These are phyloP conservation scores for Nasonia vitripennis DNA, from an alignment of 1,140 invertebrate species.

Conservation along the genomic window DNA sequence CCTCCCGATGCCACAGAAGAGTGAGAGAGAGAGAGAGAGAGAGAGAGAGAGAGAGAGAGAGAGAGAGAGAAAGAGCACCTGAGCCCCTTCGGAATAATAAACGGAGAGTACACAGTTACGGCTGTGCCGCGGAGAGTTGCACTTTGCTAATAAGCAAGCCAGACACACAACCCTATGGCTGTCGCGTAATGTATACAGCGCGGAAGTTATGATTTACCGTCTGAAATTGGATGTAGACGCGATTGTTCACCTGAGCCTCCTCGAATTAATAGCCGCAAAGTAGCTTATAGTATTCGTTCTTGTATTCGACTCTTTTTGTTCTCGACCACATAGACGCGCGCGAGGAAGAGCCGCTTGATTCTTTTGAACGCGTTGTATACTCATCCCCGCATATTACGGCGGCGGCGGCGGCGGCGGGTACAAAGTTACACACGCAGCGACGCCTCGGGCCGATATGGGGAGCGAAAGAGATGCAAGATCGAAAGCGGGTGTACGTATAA, in stretches of 20 bases:
- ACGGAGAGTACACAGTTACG: slow-evolving; percentile 1
- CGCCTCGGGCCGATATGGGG: slow-evolving; percentile 9
- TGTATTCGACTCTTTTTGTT: not conserved
- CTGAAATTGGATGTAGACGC: slow-evolving; percentile 19
- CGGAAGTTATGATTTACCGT: slow-evolving; percentile 29
- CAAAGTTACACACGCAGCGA: not conserved
- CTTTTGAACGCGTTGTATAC: slow-evolving; percentile 2
- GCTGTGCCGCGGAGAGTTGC: slow-evolving; percentile 29
- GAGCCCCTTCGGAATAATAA: slow-evolving; percentile 40
- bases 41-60: not conserved
- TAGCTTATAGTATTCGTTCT: no score
- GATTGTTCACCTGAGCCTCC: not conserved
- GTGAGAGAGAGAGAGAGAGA: not conserved
- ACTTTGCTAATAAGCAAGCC: slow-evolving; percentile 50
- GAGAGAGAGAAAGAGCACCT: slow-evolving; percentile 8
- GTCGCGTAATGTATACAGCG: not conserved
- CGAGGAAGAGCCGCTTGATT: not conserved
- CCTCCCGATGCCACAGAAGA: not conserved
- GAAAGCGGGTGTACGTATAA: slow-evolving; percentile 7
- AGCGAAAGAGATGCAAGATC: slow-evolving; percentile 4
- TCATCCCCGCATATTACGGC: not conserved
- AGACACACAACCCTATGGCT: not conserved
- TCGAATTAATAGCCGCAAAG: not conserved
- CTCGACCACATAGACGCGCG: not conserved
- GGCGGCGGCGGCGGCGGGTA: not conserved